phyloP scores from a whole-genome alignment of 1,140 invertebrate genomes.

The Mactra quadrangularis region DNA sequence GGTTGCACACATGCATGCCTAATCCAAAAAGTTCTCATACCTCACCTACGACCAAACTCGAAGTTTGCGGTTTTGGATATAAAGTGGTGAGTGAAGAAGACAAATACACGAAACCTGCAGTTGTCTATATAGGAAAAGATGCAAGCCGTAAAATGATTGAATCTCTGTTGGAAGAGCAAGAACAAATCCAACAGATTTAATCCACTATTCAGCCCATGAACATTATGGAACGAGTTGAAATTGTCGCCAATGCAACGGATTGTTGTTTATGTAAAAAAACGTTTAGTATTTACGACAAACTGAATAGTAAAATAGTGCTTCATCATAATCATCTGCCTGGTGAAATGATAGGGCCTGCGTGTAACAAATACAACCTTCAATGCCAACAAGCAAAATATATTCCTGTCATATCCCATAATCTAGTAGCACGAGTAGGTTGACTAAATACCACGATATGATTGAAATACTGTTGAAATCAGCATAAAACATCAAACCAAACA shows the following conservation, averaged over 20 bases:
- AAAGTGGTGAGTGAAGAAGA: not conserved
- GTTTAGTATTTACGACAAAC: not conserved
- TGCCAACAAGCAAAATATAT: conserved; percentile 52
- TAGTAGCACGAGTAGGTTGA: too few species aligned
- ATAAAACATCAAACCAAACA: too few species aligned
- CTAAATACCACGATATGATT: too few species aligned
- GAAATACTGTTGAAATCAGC: too few species aligned
- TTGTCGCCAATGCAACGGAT: not conserved
- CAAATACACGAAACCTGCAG: conserved; percentile 7
- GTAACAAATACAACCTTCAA: conserved; percentile 3
- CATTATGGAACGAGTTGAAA: not conserved
- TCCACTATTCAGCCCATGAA: conserved; percentile 6
- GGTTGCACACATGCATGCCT: not conserved
- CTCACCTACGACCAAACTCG: not conserved
- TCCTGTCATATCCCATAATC: conserved; percentile 82
- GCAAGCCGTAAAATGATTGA: not conserved
- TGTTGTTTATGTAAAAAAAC: too few species aligned
- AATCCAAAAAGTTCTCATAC: not conserved
- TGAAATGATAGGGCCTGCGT: not conserved
- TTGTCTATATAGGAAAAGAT: not conserved
- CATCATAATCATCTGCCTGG: conserved; percentile 22
- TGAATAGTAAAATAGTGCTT: not conserved
- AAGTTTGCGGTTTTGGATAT: conserved; percentile 5
- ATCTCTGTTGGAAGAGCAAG: not conserved
- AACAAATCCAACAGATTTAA: not conserved